These are phyloP conservation scores for Drosophila kikkawai DNA, from an alignment of 1,140 invertebrate genomes.

Conservation along the genomic window DNA sequence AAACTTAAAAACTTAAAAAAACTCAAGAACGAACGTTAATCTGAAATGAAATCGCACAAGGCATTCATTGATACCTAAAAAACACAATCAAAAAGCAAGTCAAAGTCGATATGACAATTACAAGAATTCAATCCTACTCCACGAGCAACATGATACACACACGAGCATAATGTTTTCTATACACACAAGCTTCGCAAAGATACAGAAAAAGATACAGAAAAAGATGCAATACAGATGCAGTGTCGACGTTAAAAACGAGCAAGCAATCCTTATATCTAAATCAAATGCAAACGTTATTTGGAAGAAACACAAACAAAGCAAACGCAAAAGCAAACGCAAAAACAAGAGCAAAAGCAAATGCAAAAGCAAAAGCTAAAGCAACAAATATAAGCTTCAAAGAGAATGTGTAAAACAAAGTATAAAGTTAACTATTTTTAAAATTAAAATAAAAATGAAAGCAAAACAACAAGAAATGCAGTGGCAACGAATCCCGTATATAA, in stretches of 20 bases:
- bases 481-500: slow-evolving; percentile 43
- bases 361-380: slow-evolving; percentile 11
- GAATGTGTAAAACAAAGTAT: slow-evolving; percentile 76
- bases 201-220: neutral
- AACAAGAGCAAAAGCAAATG: slow-evolving; percentile 21
- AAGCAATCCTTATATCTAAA: slow-evolving; percentile 19
- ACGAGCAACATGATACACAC: slow-evolving; percentile 19
- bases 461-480: slow-evolving; percentile 27
- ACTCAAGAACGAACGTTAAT: slow-evolving; percentile 19
- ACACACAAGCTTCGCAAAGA: slow-evolving; percentile 6
- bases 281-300: slow-evolving; percentile 24
- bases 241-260: slow-evolving; percentile 13
- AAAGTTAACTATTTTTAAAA: slow-evolving; percentile 82
- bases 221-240: slow-evolving; percentile 1
- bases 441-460: slow-evolving; percentile 32
- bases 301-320: slow-evolving; percentile 28
- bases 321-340: slow-evolving; percentile 13
- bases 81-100: slow-evolving; percentile 27
- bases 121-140: slow-evolving; percentile 26
- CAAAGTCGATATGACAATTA: slow-evolving; percentile 43
- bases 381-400: slow-evolving; percentile 35
- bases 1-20: slow-evolving; percentile 2
- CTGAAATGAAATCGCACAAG: slow-evolving; percentile 21
- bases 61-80: slow-evolving; percentile 20
- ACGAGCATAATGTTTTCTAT: slow-evolving; percentile 11